Evolutionary conservation across 1,140 invertebrate genomes (phyloP).

Genomic region (Chionoecetes opilio): DNA sequence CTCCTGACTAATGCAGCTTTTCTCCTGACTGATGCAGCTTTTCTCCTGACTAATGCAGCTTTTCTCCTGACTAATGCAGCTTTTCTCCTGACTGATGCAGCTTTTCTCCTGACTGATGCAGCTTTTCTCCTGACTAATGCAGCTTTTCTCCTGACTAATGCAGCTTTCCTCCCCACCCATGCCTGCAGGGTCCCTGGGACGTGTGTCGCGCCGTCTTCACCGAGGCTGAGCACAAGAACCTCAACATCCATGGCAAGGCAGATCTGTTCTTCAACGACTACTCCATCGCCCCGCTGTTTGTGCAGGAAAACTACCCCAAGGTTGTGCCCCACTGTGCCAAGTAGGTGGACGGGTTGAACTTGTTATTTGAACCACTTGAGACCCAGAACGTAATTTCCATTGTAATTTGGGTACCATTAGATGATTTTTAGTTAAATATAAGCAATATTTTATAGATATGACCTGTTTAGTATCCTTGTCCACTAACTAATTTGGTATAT

Average conservation of each 20-base stretch:
- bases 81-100: constrained; percentile 84
- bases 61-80: constrained; percentile 1
- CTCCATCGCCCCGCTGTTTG: constrained; percentile 96
- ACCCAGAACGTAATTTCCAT: too few species aligned
- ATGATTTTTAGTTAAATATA: too few species aligned
- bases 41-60: constrained; percentile 84
- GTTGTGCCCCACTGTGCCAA: constrained; percentile 88
- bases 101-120: constrained; percentile 4
- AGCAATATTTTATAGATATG: too few species aligned
- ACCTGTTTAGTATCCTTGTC: too few species aligned
- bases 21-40: constrained; percentile 15
- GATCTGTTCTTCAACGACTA: constrained; percentile 99
- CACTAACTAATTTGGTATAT: too few species aligned
- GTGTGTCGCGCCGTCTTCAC: constrained; percentile 95
- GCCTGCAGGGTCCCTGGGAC: constrained; percentile 94
- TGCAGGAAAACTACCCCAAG: constrained; percentile 98
- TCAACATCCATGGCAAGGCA: constrained; percentile 93
- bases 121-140: too few species aligned
- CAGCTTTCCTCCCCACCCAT: constrained; percentile 7
- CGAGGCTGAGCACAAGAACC: constrained; percentile 91
- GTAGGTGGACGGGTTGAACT: constrained; percentile 84
- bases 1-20: constrained; percentile 84
- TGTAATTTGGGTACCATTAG: too few species aligned
- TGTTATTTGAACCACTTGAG: constrained; percentile 36
- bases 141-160: too few species aligned